phyloP scores from a whole-genome alignment of 2,113 vertebrate genomes.

The Notechis scutatus region DNA sequence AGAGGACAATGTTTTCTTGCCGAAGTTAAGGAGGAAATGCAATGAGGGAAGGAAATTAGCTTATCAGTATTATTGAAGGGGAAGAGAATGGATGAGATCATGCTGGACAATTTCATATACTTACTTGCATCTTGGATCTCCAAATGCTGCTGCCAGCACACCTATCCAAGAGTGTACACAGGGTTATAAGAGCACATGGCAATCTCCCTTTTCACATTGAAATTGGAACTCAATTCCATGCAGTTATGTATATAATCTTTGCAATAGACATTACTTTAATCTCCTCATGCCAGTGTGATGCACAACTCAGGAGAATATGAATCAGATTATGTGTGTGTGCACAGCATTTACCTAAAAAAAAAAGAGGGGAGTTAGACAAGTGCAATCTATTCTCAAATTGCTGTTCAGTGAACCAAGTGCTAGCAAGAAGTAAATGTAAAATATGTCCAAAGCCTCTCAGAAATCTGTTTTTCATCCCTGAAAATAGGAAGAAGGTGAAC shows the following conservation, averaged over 20 bases:
- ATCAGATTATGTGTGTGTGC: background rate
- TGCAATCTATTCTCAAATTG: background rate
- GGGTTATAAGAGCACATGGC: background rate
- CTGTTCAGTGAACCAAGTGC: background rate
- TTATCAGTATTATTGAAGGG: background rate
- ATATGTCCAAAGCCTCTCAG: background rate
- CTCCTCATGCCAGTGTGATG: background rate
- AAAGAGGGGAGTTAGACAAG: background rate
- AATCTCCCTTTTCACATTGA: background rate
- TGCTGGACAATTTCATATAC: background rate
- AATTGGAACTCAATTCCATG: background rate
- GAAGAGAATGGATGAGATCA: background rate
- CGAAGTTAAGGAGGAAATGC: background rate
- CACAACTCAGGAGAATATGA: background rate
- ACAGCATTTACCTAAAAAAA: background rate
- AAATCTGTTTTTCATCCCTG: background rate
- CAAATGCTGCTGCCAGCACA: background rate
- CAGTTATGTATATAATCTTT: background rate
- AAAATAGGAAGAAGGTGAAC: background rate
- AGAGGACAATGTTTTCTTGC: background rate
- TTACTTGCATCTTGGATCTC: background rate
- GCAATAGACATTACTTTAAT: background rate
- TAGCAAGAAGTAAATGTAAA: background rate
- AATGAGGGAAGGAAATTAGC: background rate
- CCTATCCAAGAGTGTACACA: background rate